These are phyloP conservation scores for Amiota communis DNA, from an alignment of 2,888 invertebrate genomes.

Conservation along the genomic window DNA sequence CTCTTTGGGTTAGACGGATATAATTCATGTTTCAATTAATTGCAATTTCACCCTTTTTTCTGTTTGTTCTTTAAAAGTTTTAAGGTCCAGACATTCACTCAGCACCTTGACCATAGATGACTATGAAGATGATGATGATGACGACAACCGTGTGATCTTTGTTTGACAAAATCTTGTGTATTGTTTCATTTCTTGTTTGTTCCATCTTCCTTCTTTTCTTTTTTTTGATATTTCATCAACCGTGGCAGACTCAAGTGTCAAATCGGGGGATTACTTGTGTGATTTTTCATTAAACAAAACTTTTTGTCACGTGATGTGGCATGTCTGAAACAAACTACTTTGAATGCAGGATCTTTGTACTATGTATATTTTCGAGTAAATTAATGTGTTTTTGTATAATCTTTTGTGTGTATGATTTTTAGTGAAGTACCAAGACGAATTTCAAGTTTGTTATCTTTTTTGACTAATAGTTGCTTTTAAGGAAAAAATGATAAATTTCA, in stretches of 20 bases:
- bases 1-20: constrained; percentile 42
- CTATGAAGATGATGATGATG: too few species aligned
- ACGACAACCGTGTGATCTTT: constrained; percentile 23
- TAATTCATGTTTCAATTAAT: constrained; percentile 68
- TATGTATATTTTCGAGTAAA: neutral
- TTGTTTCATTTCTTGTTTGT: neutral
- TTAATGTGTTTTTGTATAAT: neutral
- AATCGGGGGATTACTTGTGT: constrained; percentile 7
- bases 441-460: constrained; percentile 58
- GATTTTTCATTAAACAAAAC: constrained; percentile 1
- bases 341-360: constrained; percentile 13
- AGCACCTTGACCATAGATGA: constrained; percentile 60
- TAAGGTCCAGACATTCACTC: constrained; percentile 46
- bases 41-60: constrained; percentile 59
- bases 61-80: neutral
- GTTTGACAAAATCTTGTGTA: neutral
- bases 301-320: constrained; percentile 34
- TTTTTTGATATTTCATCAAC: constrained; percentile 8
- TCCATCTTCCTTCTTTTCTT: neutral
- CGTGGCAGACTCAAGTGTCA: constrained; percentile 13
- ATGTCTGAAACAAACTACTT: constrained; percentile 29
- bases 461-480: constrained; percentile 31
- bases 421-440: constrained; percentile 63
- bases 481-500: neutral
- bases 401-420: constrained; percentile 38